Conservation (phyloP, 1,140 invertebrate genomes). For the Bombus breviceps region DNA sequence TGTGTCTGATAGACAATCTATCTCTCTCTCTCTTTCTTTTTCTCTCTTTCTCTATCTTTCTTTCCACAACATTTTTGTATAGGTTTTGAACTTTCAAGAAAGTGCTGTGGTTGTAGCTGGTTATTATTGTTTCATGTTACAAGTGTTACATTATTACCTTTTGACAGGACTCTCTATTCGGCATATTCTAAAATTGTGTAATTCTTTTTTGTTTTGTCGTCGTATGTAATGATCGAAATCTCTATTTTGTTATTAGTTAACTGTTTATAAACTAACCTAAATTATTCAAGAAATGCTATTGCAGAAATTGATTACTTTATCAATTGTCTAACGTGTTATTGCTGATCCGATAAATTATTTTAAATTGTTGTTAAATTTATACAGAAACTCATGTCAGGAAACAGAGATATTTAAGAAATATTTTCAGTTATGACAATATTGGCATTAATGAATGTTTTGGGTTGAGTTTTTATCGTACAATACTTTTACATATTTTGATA, state of each 20-base stretch:
- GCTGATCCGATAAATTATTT: neutral
- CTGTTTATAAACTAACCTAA: constrained; percentile 45
- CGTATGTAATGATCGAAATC: neutral
- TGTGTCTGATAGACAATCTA: neutral
- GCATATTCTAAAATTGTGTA: neutral
- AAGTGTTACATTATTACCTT: constrained; percentile 5
- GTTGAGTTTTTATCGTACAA: neutral
- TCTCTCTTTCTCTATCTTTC: neutral
- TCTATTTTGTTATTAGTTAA: constrained; percentile 3
- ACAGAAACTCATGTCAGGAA: neutral
- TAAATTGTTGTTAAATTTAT: neutral
- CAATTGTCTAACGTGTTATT: constrained; percentile 6
- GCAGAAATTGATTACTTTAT: neutral
- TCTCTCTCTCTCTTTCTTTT: neutral
- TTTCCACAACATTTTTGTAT: neutral
- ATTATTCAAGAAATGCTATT: constrained; percentile 19
- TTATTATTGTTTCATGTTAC: constrained; percentile 17
- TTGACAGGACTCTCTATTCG: constrained; percentile 37
- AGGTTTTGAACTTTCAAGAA: neutral
- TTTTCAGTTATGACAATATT: neutral
- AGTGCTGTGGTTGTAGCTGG: constrained; percentile 32
- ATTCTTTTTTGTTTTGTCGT: neutral
- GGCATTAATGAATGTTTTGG: neutral
- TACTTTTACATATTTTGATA: neutral
- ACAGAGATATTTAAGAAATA: neutral